These are phyloP conservation scores for Aphyosemion australe DNA, from an alignment of 2,113 vertebrate genomes.

Conservation along the genomic window DNA sequence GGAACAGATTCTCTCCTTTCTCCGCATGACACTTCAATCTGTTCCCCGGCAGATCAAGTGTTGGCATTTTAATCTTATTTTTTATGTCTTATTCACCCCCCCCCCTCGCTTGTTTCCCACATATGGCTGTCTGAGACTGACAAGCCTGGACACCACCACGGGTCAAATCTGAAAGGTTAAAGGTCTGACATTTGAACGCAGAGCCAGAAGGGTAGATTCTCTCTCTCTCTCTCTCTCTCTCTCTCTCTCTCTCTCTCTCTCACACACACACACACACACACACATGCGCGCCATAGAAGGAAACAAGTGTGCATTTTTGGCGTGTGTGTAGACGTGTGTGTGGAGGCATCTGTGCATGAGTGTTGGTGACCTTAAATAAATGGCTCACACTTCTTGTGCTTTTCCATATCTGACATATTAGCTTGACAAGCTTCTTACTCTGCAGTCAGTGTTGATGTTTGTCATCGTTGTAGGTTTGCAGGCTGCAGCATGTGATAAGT, in stretches of 20 bases:
- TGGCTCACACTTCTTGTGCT: slow-evolving; percentile 16
- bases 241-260: slow-evolving; percentile 34
- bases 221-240: slow-evolving; percentile 33
- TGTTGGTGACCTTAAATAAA: slow-evolving; percentile 48
- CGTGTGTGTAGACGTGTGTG: not conserved
- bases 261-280: slow-evolving; percentile 47
- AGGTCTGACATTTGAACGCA: slow-evolving; percentile 77
- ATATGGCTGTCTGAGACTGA: slow-evolving; percentile 35
- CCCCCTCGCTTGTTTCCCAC: slow-evolving; percentile 17
- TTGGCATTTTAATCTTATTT: slow-evolving; percentile 43
- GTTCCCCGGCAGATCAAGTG: slow-evolving; percentile 51
- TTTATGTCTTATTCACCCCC: slow-evolving; percentile 19
- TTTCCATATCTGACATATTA: slow-evolving; percentile 33
- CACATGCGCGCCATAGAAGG: slow-evolving; percentile 11
- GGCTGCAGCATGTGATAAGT: slow-evolving; percentile 10
- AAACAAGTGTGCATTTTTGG: slow-evolving; percentile 1
- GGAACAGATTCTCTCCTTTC: slow-evolving; percentile 71
- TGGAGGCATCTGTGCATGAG: slow-evolving; percentile 9
- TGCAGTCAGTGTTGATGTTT: not conserved
- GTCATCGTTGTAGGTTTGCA: not conserved
- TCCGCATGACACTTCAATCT: slow-evolving; percentile 74
- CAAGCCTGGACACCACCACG: slow-evolving; percentile 50
- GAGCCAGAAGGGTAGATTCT: slow-evolving; percentile 55
- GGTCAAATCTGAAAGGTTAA: slow-evolving; percentile 75
- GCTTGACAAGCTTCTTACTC: slow-evolving; percentile 20